Conservation (phyloP, 2,113 vertebrate genomes). For the Halichoerus grypus region DNA sequence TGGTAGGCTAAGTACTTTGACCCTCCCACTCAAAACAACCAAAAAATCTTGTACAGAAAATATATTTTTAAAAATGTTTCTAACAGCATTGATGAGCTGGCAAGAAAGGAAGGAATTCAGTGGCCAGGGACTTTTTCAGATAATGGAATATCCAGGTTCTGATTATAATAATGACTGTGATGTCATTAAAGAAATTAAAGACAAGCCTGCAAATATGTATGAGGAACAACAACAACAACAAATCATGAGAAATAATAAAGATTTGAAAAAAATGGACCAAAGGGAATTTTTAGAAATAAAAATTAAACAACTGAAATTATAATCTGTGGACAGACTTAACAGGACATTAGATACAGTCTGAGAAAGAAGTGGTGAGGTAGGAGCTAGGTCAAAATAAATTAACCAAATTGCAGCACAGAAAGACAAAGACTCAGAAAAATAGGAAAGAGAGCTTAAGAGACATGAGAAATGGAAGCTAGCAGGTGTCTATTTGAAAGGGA, state of each 20-base stretch:
- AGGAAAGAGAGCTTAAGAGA: not conserved
- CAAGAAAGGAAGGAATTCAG: conserved; percentile 2
- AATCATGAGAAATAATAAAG: not conserved
- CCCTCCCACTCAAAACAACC: not conserved
- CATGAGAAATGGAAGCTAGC: not conserved
- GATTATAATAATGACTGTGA: not conserved
- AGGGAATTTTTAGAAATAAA: conserved; percentile 42
- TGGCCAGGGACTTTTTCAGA: not conserved
- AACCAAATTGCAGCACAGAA: not conserved
- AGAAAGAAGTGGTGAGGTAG: not conserved
- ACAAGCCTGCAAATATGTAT: not conserved
- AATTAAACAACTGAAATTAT: not conserved
- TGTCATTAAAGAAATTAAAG: not conserved
- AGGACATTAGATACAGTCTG: not conserved
- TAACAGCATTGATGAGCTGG: not conserved
- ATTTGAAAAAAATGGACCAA: not conserved
- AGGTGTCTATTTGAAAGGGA: not conserved
- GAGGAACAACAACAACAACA: not conserved
- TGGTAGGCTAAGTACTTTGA: not conserved
- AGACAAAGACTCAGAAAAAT: not conserved
- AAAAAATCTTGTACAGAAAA: not conserved
- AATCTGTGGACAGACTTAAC: not conserved
- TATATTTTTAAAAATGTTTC: not conserved
- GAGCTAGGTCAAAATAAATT: not conserved
- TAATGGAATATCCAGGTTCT: not conserved